These are phyloP conservation scores for Scomberomorus guttatus DNA, from an alignment of 2,797 vertebrate genomes.

Conservation along the genomic window DNA sequence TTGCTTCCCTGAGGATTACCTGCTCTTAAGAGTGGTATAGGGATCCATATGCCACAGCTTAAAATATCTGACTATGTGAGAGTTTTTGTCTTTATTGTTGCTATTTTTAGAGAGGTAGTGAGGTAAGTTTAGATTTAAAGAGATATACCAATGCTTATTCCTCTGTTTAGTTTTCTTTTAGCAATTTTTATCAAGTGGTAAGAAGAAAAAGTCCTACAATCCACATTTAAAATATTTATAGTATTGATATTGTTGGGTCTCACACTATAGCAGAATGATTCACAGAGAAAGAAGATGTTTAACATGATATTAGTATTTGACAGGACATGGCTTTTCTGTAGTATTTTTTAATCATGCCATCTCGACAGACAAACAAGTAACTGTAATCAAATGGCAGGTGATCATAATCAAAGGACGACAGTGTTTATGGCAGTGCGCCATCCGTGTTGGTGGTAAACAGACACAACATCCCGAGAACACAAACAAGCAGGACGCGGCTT, in stretches of 20 bases:
- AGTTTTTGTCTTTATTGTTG: slow-evolving; percentile 15
- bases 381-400: slow-evolving; percentile 52
- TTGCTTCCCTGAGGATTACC: slow-evolving; percentile 41
- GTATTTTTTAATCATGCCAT: slow-evolving; percentile 27
- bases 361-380: slow-evolving; percentile 33
- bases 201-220: background rate
- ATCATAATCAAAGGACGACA: slow-evolving; percentile 46
- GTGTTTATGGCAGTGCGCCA: slow-evolving; percentile 51
- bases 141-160: background rate
- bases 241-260: slow-evolving; percentile 10
- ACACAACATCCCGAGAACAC: slow-evolving; percentile 34
- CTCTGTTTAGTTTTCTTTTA: background rate
- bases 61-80: background rate
- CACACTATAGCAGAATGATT: background rate
- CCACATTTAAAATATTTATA: slow-evolving; percentile 3
- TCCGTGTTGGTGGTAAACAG: slow-evolving; percentile 49
- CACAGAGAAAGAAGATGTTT: background rate
- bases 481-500: slow-evolving; percentile 41
- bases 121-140: slow-evolving; percentile 9
- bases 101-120: background rate
- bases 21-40: slow-evolving; percentile 36
- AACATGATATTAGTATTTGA: background rate
- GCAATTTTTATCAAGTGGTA: slow-evolving; percentile 6
- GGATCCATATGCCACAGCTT: slow-evolving; percentile 32
- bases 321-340: slow-evolving; percentile 6